Percentiles rank a stretch among this genome's conserved stretches.
Conservation (phyloP, 2,888 invertebrate genomes). For the Epinotia demarniana region DNA sequence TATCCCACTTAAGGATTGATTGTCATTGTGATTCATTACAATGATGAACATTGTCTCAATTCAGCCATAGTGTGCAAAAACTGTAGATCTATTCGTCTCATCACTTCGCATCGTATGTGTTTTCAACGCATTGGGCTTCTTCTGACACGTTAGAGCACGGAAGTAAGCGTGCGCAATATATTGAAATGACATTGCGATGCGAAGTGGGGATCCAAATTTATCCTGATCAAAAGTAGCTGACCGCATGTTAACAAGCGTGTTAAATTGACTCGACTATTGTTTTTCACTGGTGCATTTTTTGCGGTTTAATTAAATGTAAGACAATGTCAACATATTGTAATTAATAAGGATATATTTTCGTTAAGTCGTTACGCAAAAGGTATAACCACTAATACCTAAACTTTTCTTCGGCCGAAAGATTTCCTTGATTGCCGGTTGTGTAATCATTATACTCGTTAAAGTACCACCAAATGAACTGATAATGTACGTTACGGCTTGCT, state of each 20-base stretch:
- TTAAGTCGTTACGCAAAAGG: no score
- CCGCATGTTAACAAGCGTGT: slow-evolving; percentile 43
- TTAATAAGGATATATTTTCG: no score
- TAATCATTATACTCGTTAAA: no score
- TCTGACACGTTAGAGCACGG: neutral
- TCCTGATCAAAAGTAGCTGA: slow-evolving; percentile 34
- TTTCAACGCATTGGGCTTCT: neutral
- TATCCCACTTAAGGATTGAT: slow-evolving; percentile 24
- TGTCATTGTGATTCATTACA: slow-evolving; percentile 50
- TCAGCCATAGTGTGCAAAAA: slow-evolving; percentile 44
- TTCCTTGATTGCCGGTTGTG: neutral
- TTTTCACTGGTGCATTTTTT: slow-evolving; percentile 15
- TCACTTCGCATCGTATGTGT: neutral
- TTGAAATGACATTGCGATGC: neutral
- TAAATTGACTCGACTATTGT: slow-evolving; percentile 39
- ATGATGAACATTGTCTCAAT: slow-evolving; percentile 53
- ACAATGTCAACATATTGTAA: neutral
- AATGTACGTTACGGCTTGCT: no score
- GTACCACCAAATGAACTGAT: no score
- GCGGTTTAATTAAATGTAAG: neutral
- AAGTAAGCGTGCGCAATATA: neutral
- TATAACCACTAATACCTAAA: neutral
- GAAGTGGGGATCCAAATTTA: neutral
- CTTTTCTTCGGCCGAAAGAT: neutral
- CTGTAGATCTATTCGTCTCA: neutral